Evolutionary conservation across 2,113 vertebrate species (phyloP).

Genomic region (Glareola pratincola): DNA sequence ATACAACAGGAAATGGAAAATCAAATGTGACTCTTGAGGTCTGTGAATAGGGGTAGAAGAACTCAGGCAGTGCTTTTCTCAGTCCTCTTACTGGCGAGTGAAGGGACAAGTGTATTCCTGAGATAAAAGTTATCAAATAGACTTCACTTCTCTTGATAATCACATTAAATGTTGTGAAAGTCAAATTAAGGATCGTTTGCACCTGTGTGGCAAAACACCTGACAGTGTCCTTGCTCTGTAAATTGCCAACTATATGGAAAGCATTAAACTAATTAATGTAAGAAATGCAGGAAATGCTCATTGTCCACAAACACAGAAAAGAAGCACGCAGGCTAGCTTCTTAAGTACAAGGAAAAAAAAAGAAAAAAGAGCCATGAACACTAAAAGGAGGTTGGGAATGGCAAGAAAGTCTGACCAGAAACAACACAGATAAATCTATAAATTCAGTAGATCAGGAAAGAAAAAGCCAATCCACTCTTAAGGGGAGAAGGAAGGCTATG

Average conservation of each 20-base stretch:
- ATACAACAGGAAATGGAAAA: not conserved
- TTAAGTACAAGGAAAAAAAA: not conserved
- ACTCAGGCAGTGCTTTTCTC: not conserved
- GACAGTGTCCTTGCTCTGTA: not conserved
- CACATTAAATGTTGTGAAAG: not conserved
- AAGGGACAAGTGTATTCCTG: not conserved
- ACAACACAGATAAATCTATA: not conserved
- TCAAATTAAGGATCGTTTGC: not conserved
- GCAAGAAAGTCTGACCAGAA: not conserved
- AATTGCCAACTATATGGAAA: not conserved
- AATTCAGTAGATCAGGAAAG: not conserved
- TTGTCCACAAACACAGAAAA: not conserved
- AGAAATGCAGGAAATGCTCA: not conserved
- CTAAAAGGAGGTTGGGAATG: not conserved
- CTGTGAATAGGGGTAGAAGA: not conserved
- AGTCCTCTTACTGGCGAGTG: not conserved
- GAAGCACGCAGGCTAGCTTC: not conserved
- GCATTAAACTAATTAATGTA: not conserved
- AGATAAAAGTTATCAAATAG: not conserved
- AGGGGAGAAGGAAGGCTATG: not conserved
- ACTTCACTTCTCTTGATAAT: not conserved
- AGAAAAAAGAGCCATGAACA: not conserved
- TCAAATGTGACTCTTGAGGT: not conserved
- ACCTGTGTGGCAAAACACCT: not conserved
- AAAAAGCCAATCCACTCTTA: not conserved